A percentile compares a stretch with the other conserved stretches of the same genome.
These are phyloP conservation scores for Ooceraea biroi DNA, from an alignment of 1,140 invertebrate species.

Conservation along the genomic window DNA sequence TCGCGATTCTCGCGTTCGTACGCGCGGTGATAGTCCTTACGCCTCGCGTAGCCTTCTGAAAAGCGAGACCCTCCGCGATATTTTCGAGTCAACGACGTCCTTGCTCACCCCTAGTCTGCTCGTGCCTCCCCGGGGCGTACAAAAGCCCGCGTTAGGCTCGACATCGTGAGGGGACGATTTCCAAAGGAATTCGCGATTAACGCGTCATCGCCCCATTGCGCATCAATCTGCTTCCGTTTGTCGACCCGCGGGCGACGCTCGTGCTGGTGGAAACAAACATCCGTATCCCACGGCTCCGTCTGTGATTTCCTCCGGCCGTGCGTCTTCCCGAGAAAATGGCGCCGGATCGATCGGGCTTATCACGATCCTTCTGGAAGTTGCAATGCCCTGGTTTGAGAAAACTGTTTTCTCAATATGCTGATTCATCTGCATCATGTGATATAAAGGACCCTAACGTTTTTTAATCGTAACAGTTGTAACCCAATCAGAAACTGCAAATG, in stretches of 20 bases:
- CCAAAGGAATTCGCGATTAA: constrained; percentile 68
- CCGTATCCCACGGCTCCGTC: constrained; percentile 44
- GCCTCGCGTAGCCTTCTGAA: constrained; percentile 62
- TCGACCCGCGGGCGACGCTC: constrained; percentile 33
- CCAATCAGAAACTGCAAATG: too few species aligned
- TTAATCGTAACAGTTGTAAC: too few species aligned
- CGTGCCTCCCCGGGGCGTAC: constrained; percentile 33
- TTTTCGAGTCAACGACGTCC: constrained; percentile 72
- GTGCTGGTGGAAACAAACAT: constrained; percentile 56
- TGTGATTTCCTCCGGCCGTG: constrained; percentile 57
- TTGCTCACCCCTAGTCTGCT: constrained; percentile 57
- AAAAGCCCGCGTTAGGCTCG: constrained; percentile 56
- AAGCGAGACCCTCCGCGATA: constrained; percentile 73
- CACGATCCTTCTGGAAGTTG: constrained; percentile 35
- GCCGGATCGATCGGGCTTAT: constrained; percentile 54
- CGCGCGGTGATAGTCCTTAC: constrained; percentile 63
- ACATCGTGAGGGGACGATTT: constrained; percentile 57
- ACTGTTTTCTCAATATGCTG: constrained; percentile 3
- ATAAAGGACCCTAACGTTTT: too few species aligned
- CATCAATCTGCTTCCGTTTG: constrained; percentile 71
- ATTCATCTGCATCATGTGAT: background rate
- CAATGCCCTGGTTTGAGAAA: background rate
- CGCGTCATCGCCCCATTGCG: constrained; percentile 65
- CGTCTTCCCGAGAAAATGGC: constrained; percentile 56
- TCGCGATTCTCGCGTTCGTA: constrained; percentile 36